Evolutionary conservation across 2,113 vertebrate species (phyloP), one percentile per base, ranked within the genome.

Genomic region (Cebus imitator): DNA sequence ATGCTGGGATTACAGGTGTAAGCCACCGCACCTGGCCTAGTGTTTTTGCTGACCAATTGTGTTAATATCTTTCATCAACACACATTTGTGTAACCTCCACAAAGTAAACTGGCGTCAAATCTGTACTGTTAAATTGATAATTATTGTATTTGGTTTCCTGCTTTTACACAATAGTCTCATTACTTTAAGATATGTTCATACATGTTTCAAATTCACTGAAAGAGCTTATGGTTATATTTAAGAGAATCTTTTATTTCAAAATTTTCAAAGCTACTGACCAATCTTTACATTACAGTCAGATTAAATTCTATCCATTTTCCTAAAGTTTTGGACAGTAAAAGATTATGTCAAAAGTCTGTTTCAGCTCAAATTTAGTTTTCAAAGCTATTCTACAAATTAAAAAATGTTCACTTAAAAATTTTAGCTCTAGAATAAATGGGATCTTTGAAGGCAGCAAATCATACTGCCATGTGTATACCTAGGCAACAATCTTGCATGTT

Each of bases 361-460:
- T 93, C 48, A 86, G 25, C 18, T 78, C 84, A n/a, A 43, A 93
- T 61, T 93, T 16, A 55, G 40, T 66, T 90, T 97, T 79, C 3
- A 75, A 88, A 87, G 50, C 20, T 87, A 20, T 73, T 78, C 17
- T 55, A 40, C 21, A 80, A 76, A 64, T 84, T 81, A 6, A 86
- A 94, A 75, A 79, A 8, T 14, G 64, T 58, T 57, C 20, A 57
- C 61, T 89, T 21, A 72, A 68, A 83, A 40, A 88, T 72, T 91
- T 4, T 79, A 12, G 30, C 73, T 92, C 4, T 48, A 52, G 37
- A 78, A 85, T 85, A 52, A 58, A 20, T 27, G 7, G 12, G n/a
- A 52, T 52, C 52, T 52, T 52, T 52, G 52, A 52, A 52, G 52
- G 52, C 16, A 52, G 52, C 52, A 52, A 52, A 52, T 52, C 52